Base-by-base conservation (phyloP, 2,113 vertebrate species). In the Thryonomys swinderianus region DNA sequence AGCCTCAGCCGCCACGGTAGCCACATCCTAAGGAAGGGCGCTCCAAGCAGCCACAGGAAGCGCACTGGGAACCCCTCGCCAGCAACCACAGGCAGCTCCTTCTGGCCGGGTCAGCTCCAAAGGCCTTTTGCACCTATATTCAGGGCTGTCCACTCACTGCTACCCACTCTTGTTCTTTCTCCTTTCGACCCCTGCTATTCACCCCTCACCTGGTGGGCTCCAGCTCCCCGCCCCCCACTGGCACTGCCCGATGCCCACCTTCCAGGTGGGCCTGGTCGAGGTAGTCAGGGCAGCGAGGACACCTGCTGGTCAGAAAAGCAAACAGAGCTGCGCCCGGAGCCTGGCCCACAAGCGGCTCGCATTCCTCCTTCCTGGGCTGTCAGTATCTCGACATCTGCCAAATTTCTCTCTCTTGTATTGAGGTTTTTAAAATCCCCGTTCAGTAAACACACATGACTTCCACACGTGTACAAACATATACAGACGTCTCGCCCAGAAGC, bases 251-350 rank as follows among this genome's bases (percentile, higher is more conserved):
- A 57, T 48, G 80, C 74, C 92, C 82, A 59, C 69, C 85, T 94
- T 85, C 88, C 71, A 88, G 76, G 95, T 95, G 78, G 79, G 89
- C 92, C 81, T 0, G 45, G 55, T 57, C 57, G 34, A 86, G 94
- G 95, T 55, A 90, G 94, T 85, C 74, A 74, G 95, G 93, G 93
- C 81, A 12, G 74, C 0, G 97, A 97, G 96, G 98, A 97, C 98
- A 97, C 97, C 98, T 98, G 97, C 96, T 97, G 97, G 97, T 94
- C 95, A 95, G 88, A 91, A 97, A 91, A 93, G 96, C 96, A 94
- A 97, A 93, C 62, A 62, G 86, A 90, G 25, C 78, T 61, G 57
- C 74, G 89, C 91, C 92, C 94, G 48, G 73, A 67, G 45, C 92
- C 86, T 25, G 90, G 91, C 92, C 83, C 59, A 25, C 12, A 37